Conservation (phyloP, 2,888 invertebrate genomes). For the Alviniconcha strummeri region DNA sequence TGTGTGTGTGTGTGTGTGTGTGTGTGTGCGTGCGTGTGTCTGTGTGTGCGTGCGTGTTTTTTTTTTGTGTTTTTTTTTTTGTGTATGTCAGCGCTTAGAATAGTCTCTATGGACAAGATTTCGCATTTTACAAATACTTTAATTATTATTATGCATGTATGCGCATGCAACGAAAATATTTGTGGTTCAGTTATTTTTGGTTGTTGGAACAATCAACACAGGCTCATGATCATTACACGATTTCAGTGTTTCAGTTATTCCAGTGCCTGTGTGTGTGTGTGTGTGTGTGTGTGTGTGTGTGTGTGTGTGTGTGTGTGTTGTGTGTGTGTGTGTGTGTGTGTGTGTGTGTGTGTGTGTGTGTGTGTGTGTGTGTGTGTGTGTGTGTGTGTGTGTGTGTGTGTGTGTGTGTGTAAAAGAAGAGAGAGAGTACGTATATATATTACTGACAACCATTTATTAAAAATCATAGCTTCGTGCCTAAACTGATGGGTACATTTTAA, state of each 20-base stretch:
- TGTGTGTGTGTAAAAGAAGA: background rate
- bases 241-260: too few species aligned
- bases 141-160: too few species aligned
- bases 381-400: background rate
- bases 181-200: too few species aligned
- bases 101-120: background rate
- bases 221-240: too few species aligned
- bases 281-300: constrained; percentile 1
- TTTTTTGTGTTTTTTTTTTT: background rate
- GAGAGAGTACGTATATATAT: background rate
- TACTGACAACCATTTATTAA: too few species aligned
- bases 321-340: background rate
- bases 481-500: too few species aligned
- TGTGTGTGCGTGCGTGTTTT: background rate
- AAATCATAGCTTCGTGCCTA: too few species aligned
- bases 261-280: background rate
- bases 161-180: too few species aligned
- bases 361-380: background rate
- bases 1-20: too few species aligned
- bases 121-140: background rate
- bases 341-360: constrained; percentile 4
- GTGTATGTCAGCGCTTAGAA: background rate
- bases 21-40: too few species aligned
- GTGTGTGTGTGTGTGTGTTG: background rate
- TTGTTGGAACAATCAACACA: too few species aligned